Evolutionary conservation across 2,888 invertebrate species (phyloP).

Genomic region (Drosophila borborema): DNA sequence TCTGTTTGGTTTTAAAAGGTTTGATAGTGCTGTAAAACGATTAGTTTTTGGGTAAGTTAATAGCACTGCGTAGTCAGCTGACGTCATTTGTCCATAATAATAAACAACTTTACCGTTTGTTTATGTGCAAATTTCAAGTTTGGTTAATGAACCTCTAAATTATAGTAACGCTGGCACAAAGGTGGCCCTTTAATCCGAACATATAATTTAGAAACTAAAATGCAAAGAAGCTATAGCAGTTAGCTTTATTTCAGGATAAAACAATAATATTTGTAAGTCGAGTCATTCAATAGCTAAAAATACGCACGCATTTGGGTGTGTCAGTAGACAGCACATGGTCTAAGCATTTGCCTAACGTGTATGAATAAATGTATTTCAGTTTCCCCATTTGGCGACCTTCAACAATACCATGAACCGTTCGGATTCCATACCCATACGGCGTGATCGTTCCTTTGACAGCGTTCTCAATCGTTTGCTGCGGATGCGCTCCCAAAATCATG

Average conservation of each 20-base stretch:
- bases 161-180: background rate
- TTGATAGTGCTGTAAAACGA: constrained; percentile 39
- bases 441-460: constrained; percentile 85
- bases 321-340: constrained; percentile 29
- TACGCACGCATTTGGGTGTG: constrained; percentile 44
- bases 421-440: constrained; percentile 80
- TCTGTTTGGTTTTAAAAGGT: constrained; percentile 42
- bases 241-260: constrained; percentile 12
- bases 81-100: constrained; percentile 61
- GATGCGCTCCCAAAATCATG: constrained; percentile 83
- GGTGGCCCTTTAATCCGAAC: background rate
- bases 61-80: constrained; percentile 52
- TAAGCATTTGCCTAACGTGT: constrained; percentile 15
- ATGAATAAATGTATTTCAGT: constrained; percentile 29
- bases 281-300: constrained; percentile 37
- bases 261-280: constrained; percentile 40
- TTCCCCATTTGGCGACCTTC: constrained; percentile 18
- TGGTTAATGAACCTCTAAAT: constrained; percentile 33
- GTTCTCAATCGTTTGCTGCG: constrained; percentile 83
- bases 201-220: constrained; percentile 6
- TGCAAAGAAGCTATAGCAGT: constrained; percentile 25
- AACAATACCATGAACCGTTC: constrained; percentile 79
- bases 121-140: constrained; percentile 49
- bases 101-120: constrained; percentile 62
- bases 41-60: background rate